Percentiles rank a stretch among this genome's conserved stretches.
phyloP scores from a whole-genome alignment of 2,113 vertebrate genomes.

The Channa argus region DNA sequence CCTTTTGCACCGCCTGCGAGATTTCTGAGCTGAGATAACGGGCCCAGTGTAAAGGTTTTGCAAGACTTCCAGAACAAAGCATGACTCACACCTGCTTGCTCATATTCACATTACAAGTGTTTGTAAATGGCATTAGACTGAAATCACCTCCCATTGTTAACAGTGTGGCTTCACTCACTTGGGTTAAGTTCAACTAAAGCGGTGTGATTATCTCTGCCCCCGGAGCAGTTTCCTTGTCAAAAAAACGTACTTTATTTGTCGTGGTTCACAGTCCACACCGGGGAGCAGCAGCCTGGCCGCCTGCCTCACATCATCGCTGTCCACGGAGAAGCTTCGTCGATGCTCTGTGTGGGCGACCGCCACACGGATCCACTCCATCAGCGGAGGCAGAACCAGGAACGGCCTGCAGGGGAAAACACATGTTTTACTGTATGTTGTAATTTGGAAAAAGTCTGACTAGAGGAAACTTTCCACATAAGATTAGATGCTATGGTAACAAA shows the following conservation, averaged over 20 bases:
- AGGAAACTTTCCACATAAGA: too few relatives aligned
- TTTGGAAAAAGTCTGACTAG: too few relatives aligned
- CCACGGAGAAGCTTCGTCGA: constrained; percentile 95
- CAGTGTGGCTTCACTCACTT: too few relatives aligned
- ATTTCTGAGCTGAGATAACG: neutral
- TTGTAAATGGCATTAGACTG: neutral
- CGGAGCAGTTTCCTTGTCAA: neutral
- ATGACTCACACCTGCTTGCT: neutral
- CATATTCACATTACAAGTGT: neutral
- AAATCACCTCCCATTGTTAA: too few relatives aligned
- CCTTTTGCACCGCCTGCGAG: neutral
- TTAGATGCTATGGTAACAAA: too few relatives aligned
- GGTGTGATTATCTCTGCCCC: neutral
- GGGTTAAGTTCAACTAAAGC: neutral
- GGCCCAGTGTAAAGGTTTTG: neutral
- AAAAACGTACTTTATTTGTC: constrained; percentile 92
- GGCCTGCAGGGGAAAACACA: constrained; percentile 84
- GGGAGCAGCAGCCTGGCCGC: constrained; percentile 94
- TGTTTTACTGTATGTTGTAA: too few relatives aligned
- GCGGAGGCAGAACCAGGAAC: constrained; percentile 94
- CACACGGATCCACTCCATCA: constrained; percentile 99
- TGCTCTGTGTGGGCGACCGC: constrained; percentile 95
- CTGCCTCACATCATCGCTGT: constrained; percentile 98
- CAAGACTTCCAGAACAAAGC: constrained; percentile 4
- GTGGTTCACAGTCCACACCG: constrained; percentile 97